Percentiles rank a stretch among this genome's conserved stretches.
These are phyloP conservation scores for Panagrolaimus sp. DNA, from an alignment of 1,140 invertebrate genomes.

Conservation along the genomic window DNA sequence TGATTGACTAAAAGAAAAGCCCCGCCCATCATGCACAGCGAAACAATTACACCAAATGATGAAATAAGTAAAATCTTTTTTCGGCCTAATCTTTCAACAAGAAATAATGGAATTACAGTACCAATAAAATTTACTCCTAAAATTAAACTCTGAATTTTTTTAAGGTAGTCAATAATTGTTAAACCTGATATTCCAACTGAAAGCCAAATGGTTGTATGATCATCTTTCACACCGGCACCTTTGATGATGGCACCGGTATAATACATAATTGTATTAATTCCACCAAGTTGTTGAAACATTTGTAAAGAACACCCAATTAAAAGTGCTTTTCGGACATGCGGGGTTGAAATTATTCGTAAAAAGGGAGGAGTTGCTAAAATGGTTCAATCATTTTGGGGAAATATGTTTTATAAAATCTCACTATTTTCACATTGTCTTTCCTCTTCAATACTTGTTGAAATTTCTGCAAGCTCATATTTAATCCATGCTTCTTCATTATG, in stretches of 20 bases:
- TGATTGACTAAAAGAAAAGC: slow-evolving; percentile 47
- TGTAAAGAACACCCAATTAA: slow-evolving; percentile 66
- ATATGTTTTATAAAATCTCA: not conserved
- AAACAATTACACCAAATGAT: slow-evolving; percentile 61
- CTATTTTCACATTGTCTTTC: not conserved
- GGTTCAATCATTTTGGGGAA: slow-evolving; percentile 13
- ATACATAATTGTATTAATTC: slow-evolving; percentile 69
- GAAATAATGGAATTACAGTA: slow-evolving; percentile 65
- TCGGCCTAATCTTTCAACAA: slow-evolving; percentile 66
- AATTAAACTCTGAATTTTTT: not conserved
- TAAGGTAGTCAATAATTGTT: not conserved
- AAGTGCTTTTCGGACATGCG: slow-evolving; percentile 63
- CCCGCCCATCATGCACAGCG: slow-evolving; percentile 24
- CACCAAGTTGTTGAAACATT: slow-evolving; percentile 65
- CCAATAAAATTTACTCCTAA: slow-evolving; percentile 65
- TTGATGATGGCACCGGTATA: slow-evolving; percentile 63
- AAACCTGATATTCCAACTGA: slow-evolving; percentile 62
- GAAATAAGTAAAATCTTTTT: slow-evolving; percentile 63
- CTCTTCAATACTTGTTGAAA: slow-evolving; percentile 19
- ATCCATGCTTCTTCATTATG: slow-evolving; percentile 43
- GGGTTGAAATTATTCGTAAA: slow-evolving; percentile 61
- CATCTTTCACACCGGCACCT: slow-evolving; percentile 65
- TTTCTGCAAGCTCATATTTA: slow-evolving; percentile 49
- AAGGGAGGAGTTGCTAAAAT: slow-evolving; percentile 51
- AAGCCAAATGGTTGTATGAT: slow-evolving; percentile 66